Evolutionary conservation across 2,113 vertebrate genomes (phyloP).

Genomic region (Otis tarda): DNA sequence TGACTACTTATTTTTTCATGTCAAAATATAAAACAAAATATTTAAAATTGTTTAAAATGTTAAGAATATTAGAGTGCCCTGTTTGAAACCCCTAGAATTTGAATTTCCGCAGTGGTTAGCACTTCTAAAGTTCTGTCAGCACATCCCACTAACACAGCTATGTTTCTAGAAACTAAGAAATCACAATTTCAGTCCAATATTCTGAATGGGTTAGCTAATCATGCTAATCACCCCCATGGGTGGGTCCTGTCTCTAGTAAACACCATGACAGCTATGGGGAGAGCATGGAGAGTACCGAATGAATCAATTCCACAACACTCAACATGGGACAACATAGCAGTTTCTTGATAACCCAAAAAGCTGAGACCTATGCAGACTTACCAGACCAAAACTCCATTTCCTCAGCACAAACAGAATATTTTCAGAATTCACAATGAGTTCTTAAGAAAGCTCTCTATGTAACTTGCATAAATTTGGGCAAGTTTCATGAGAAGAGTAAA

Average conservation of each 20-base stretch:
- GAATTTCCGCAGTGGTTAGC: not conserved
- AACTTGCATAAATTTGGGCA: not conserved
- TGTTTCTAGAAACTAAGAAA: not conserved
- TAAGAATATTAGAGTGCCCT: not conserved
- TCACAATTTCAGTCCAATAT: not conserved
- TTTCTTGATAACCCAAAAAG: not conserved
- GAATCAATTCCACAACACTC: not conserved
- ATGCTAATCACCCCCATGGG: too few relatives aligned
- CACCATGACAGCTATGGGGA: not conserved
- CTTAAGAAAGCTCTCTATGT: rapidly evolving
- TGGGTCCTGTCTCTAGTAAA: too few relatives aligned
- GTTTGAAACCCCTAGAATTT: not conserved
- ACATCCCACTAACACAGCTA: not conserved
- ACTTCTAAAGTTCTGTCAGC: not conserved
- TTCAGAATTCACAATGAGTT: not conserved
- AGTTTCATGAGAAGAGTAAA: not conserved
- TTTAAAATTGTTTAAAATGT: not conserved
- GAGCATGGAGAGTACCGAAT: rapidly evolving
- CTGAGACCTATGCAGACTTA: not conserved
- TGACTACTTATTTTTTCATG: not conserved
- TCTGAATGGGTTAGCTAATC: not conserved
- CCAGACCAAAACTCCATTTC: not conserved
- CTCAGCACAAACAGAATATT: not conserved
- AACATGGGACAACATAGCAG: not conserved
- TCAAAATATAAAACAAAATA: not conserved